Percentiles rank a stretch among this genome's conserved stretches.
phyloP scores from a whole-genome alignment of 1,140 invertebrate species.

The Cydia splendana region DNA sequence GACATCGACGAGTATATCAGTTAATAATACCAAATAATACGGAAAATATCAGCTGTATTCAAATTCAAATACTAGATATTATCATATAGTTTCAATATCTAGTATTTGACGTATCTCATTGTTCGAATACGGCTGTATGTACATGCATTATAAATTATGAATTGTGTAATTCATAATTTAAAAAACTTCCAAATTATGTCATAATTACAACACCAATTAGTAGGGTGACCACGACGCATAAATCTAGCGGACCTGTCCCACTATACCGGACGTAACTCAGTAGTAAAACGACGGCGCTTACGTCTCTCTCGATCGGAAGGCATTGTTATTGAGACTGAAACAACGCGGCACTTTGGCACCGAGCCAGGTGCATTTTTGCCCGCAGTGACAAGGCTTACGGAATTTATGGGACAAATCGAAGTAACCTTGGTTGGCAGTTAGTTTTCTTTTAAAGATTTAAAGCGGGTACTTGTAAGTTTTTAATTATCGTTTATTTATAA shows the following conservation, averaged over 20 bases:
- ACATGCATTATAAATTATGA: too few species aligned
- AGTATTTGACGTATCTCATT: too few species aligned
- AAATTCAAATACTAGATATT: too few species aligned
- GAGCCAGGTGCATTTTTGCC: constrained; percentile 29
- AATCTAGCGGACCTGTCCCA: not conserved
- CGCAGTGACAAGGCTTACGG: constrained; percentile 18
- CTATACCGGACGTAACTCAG: not conserved
- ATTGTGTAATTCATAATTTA: too few species aligned
- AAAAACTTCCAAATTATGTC: not conserved
- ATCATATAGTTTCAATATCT: too few species aligned
- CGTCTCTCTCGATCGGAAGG: not conserved
- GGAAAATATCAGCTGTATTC: too few species aligned
- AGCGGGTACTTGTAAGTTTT: not conserved
- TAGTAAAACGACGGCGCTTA: not conserved
- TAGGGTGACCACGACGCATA: constrained; percentile 16
- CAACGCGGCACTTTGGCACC: constrained; percentile 12
- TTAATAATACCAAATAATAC: too few species aligned
- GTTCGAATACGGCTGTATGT: too few species aligned
- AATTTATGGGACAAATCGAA: constrained; percentile 30
- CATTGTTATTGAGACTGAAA: constrained; percentile 24
- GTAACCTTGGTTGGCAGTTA: not conserved
- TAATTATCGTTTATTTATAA: too few species aligned
- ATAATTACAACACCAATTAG: constrained; percentile 19
- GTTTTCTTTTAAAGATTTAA: not conserved
- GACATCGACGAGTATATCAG: too few species aligned